Percentiles rank a stretch among this genome's conserved stretches.
phyloP scores from a whole-genome alignment of 2,113 vertebrate species.

The Cricetomys ansorgei region DNA sequence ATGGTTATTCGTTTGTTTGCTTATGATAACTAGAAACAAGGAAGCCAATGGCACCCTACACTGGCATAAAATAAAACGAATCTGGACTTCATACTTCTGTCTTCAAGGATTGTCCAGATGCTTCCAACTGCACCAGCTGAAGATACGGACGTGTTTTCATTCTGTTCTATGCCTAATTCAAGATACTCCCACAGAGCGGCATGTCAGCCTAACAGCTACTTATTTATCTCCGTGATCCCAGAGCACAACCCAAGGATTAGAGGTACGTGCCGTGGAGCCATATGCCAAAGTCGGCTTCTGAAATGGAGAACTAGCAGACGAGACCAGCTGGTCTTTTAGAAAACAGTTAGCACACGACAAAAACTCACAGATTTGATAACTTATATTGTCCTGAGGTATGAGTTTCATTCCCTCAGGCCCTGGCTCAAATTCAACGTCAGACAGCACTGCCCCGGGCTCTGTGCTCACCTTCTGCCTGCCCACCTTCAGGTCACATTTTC shows the following conservation, averaged over 20 bases:
- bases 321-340: neutral
- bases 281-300: neutral
- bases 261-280: neutral
- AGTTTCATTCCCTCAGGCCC: neutral
- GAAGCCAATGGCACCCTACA: neutral
- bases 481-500: neutral
- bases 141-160: neutral
- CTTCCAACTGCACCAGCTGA: too few species aligned
- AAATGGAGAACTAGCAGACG: neutral
- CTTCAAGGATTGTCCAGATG: neutral
- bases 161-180: neutral
- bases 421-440: neutral
- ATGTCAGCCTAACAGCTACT: neutral
- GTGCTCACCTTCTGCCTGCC: neutral
- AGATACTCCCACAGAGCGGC: neutral
- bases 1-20: too few species aligned
- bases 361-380: neutral
- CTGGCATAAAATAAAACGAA: neutral
- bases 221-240: neutral
- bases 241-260: neutral
- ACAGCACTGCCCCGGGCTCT: neutral
- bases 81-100: neutral
- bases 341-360: neutral
- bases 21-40: neutral
- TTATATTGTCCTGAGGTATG: neutral